phyloP scores from a whole-genome alignment of 2,113 vertebrate genomes.

The Dromiciops gliroides region DNA sequence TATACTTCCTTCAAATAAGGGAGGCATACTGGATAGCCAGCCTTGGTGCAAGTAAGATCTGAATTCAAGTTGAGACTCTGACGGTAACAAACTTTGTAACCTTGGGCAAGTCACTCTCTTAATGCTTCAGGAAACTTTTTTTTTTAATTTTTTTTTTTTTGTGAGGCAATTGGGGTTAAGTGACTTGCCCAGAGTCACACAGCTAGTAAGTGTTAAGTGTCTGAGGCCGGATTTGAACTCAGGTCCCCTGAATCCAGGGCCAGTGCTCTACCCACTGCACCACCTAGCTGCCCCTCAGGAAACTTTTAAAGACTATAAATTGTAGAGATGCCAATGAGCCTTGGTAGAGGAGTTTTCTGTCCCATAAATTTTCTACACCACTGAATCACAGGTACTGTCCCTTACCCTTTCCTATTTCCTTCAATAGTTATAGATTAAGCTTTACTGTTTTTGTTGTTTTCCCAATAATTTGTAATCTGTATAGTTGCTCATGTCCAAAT shows the following conservation, averaged over 20 bases:
- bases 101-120: neutral
- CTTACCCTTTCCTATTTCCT: neutral
- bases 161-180: too few species aligned
- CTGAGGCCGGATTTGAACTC: too few species aligned
- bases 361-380: neutral
- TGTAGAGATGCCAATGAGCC: neutral
- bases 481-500: fast-evolving
- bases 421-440: neutral
- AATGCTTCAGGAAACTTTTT: neutral
- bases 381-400: neutral
- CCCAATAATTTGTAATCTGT: neutral
- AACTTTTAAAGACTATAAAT: neutral
- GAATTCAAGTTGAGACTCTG: neutral
- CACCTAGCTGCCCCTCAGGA: too few species aligned
- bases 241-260: too few species aligned
- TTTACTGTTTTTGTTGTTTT: neutral
- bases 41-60: neutral
- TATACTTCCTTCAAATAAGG: neutral
- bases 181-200: too few species aligned
- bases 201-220: too few species aligned
- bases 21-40: neutral
- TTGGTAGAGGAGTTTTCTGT: neutral
- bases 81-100: neutral
- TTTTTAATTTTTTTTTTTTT: too few species aligned
- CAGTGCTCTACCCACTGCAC: too few species aligned